phyloP scores from a whole-genome alignment of 2,888 invertebrate genomes.

The Operophtera brumata region DNA sequence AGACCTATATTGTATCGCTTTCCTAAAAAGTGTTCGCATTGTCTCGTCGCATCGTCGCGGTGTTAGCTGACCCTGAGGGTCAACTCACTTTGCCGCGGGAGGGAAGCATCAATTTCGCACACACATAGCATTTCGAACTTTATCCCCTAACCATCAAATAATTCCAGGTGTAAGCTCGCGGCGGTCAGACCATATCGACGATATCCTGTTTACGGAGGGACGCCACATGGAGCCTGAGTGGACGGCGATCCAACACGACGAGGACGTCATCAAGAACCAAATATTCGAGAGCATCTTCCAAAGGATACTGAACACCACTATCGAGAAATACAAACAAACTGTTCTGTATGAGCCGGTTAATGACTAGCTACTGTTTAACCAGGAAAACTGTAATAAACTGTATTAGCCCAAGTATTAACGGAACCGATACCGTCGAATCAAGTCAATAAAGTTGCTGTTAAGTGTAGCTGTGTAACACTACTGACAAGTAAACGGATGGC shows the following conservation, averaged over 20 bases:
- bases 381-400: not conserved
- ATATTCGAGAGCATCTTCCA: constrained; percentile 72
- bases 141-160: not conserved
- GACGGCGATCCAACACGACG: constrained; percentile 66
- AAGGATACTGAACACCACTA: constrained; percentile 63
- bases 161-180: constrained; percentile 59
- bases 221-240: constrained; percentile 71
- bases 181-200: constrained; percentile 72
- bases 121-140: too few relatives aligned
- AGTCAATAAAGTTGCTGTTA: not conserved
- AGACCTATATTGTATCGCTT: too few relatives aligned
- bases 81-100: too few relatives aligned
- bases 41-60: too few relatives aligned
- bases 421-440: too few relatives aligned
- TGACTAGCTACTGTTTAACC: not conserved
- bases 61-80: too few relatives aligned
- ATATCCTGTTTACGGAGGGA: constrained; percentile 71
- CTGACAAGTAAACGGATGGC: too few relatives aligned
- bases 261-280: constrained; percentile 66
- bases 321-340: constrained; percentile 66
- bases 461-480: too few relatives aligned
- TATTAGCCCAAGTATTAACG: not conserved
- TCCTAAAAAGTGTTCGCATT: too few relatives aligned
- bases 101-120: too few relatives aligned
- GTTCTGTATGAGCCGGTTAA: constrained; percentile 32